Evolutionary conservation across 2,797 vertebrate species (phyloP).

Genomic region (Mus spretus): DNA sequence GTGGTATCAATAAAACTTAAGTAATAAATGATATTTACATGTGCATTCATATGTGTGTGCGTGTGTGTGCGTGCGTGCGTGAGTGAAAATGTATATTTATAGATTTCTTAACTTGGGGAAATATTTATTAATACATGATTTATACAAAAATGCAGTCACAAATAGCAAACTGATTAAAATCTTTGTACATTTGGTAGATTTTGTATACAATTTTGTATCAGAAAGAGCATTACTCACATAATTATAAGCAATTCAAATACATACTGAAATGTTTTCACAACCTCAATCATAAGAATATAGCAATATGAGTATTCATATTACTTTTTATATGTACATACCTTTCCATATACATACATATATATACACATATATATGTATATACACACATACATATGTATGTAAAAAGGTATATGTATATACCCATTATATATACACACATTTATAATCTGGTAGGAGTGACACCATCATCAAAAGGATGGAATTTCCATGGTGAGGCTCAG

Average conservation of each 20-base stretch:
- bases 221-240: neutral
- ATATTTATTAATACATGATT: neutral
- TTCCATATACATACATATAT: too few species aligned
- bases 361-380: too few species aligned
- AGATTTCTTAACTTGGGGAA: neutral
- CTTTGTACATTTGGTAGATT: neutral
- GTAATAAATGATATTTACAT: too few species aligned
- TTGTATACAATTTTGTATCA: neutral
- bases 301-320: neutral
- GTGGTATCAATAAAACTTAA: neutral
- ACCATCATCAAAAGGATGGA: neutral
- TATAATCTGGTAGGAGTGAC: neutral
- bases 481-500: neutral
- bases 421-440: too few species aligned
- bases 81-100: neutral
- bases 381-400: too few species aligned
- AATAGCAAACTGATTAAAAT: neutral
- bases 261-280: neutral
- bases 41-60: neutral
- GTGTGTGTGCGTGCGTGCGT: too few species aligned
- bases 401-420: too few species aligned
- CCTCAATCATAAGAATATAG: neutral
- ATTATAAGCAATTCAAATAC: neutral
- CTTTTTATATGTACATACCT: neutral
- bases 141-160: neutral